phyloP scores from a whole-genome alignment of 2,797 vertebrate species.

The Eulemur coronatus region DNA sequence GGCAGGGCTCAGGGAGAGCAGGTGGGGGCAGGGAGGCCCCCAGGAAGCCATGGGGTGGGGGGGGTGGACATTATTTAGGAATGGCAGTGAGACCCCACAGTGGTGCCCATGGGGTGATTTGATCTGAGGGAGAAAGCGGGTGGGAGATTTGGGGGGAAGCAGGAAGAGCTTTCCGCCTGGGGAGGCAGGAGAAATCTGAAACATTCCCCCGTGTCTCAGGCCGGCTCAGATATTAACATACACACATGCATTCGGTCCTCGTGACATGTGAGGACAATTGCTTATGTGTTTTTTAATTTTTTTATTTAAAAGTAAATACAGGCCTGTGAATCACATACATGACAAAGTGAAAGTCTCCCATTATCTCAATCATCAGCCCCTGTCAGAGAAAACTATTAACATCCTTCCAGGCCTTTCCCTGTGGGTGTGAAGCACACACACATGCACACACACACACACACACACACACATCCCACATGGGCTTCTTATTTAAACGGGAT shows the following conservation, averaged over 20 bases:
- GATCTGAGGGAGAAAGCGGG: neutral
- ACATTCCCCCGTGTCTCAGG: neutral
- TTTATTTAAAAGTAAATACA: neutral
- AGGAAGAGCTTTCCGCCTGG: neutral
- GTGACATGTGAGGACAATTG: neutral
- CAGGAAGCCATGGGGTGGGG: neutral
- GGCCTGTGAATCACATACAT: neutral
- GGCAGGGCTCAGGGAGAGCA: neutral
- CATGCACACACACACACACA: neutral
- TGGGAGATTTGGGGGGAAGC: neutral
- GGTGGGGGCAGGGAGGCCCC: neutral
- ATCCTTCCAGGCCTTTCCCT: neutral
- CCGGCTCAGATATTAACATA: fast-evolving
- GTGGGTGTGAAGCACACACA: too few relatives aligned
- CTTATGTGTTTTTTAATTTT: neutral
- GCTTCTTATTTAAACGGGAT: neutral
- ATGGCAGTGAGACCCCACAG: neutral
- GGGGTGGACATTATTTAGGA: neutral
- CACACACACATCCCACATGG: neutral
- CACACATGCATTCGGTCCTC: too few relatives aligned
- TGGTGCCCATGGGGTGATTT: neutral
- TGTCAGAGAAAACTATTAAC: neutral
- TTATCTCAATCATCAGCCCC: neutral
- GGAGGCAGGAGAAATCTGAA: neutral
- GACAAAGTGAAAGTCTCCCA: neutral